Evolutionary conservation across 2,888 invertebrate genomes (phyloP).

Genomic region (Pandemis cinnamomeana): DNA sequence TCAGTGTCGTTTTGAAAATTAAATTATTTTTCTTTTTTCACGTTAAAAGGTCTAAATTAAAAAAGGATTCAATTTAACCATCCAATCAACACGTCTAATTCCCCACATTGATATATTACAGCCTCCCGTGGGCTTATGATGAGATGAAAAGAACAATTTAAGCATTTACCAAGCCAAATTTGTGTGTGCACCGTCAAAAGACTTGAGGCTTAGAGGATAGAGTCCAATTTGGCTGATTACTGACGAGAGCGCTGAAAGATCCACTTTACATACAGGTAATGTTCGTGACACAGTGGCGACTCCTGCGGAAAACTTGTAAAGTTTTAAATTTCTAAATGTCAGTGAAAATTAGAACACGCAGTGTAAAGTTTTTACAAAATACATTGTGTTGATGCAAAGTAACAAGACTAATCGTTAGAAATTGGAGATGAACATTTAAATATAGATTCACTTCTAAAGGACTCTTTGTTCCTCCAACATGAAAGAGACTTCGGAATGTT

Average conservation of each 20-base stretch:
- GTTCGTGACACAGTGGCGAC: constrained; percentile 26
- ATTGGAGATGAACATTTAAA: too few relatives aligned
- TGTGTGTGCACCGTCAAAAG: background rate
- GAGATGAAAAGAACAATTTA: constrained; percentile 43
- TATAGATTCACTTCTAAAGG: too few relatives aligned
- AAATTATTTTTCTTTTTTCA: background rate
- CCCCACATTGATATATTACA: constrained; percentile 36
- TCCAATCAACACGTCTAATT: constrained; percentile 36
- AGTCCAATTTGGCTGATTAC: constrained; percentile 18
- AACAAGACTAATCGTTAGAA: too few relatives aligned
- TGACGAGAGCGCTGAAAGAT: background rate
- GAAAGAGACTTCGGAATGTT: too few relatives aligned
- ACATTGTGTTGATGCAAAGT: too few relatives aligned
- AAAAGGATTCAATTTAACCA: constrained; percentile 21
- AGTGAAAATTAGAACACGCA: too few relatives aligned
- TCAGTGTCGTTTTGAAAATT: too few relatives aligned
- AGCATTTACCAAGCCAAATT: constrained; percentile 25
- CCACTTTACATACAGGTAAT: constrained; percentile 42
- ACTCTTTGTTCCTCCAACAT: too few relatives aligned
- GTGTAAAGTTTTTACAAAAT: background rate
- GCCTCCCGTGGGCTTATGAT: constrained; percentile 33
- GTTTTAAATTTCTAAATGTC: too few relatives aligned
- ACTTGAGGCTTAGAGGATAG: background rate
- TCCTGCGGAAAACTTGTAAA: constrained; percentile 13
- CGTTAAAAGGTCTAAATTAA: constrained; percentile 4